phyloP scores from a whole-genome alignment of 2,113 vertebrate species.

The Formicarius rufipectus region DNA sequence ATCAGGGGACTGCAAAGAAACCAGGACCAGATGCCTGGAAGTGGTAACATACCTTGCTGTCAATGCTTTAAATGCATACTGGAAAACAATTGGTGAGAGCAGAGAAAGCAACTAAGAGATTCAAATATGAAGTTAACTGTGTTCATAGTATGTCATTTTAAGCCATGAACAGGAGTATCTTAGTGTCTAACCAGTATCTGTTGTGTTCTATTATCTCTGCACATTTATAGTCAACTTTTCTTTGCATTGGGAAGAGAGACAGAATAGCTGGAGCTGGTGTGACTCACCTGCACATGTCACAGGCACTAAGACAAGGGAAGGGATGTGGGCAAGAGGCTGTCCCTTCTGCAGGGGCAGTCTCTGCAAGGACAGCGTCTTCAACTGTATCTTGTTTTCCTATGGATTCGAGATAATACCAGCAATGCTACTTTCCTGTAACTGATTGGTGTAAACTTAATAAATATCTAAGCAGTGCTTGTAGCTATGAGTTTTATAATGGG shows the following conservation, averaged over 20 bases:
- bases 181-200: constrained; percentile 20
- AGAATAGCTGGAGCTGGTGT: constrained; percentile 12
- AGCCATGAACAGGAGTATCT: constrained; percentile 28
- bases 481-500: constrained; percentile 9
- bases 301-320: not conserved
- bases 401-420: constrained; percentile 55
- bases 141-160: not conserved
- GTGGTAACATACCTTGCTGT: not conserved
- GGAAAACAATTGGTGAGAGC: not conserved
- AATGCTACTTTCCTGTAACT: constrained; percentile 54
- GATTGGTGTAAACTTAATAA: constrained; percentile 63
- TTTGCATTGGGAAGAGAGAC: constrained; percentile 42
- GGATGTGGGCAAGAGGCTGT: not conserved
- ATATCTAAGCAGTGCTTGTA: constrained; percentile 61
- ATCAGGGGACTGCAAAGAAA: not conserved
- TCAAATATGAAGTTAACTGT: not conserved
- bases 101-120: not conserved
- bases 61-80: not conserved
- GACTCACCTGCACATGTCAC: not conserved
- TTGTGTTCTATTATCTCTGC: constrained; percentile 43
- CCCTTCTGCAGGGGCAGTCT: not conserved
- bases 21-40: not conserved
- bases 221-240: constrained; percentile 23
- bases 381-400: constrained; percentile 32
- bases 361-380: not conserved